phyloP scores from a whole-genome alignment of 2,888 invertebrate species.

The Drosophila vallismaia region DNA sequence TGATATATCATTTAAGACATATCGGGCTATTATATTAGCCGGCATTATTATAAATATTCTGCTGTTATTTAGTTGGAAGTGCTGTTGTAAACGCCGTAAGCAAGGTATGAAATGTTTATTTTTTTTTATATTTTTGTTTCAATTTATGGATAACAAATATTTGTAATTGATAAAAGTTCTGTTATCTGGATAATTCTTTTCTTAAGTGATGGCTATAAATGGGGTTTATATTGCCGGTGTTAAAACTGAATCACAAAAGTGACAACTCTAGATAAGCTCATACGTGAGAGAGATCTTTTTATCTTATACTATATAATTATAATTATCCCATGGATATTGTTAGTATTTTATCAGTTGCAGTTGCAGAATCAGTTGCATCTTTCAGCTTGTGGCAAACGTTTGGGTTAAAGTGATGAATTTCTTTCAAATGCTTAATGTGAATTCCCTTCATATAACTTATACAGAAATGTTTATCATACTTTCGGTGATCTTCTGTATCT shows the following conservation, averaged over 20 bases:
- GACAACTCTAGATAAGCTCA: too few relatives aligned
- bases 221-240: too few relatives aligned
- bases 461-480: neutral
- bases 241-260: too few relatives aligned
- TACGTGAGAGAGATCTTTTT: neutral
- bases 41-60: neutral
- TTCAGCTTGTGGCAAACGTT: neutral
- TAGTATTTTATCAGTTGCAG: too few relatives aligned
- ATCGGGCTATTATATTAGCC: neutral
- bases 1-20: neutral
- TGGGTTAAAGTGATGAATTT: neutral
- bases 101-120: neutral
- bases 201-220: too few relatives aligned
- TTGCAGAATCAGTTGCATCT: neutral
- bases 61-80: neutral
- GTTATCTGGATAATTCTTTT: too few relatives aligned
- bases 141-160: too few relatives aligned
- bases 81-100: neutral
- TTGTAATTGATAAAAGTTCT: too few relatives aligned
- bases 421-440: neutral
- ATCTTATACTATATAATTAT: neutral
- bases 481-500: neutral
- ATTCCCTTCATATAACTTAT: neutral
- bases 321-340: neutral
- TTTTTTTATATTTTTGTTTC: too few relatives aligned